phyloP scores from a whole-genome alignment of 2,113 vertebrate genomes.

The Hirundichthys speculiger region DNA sequence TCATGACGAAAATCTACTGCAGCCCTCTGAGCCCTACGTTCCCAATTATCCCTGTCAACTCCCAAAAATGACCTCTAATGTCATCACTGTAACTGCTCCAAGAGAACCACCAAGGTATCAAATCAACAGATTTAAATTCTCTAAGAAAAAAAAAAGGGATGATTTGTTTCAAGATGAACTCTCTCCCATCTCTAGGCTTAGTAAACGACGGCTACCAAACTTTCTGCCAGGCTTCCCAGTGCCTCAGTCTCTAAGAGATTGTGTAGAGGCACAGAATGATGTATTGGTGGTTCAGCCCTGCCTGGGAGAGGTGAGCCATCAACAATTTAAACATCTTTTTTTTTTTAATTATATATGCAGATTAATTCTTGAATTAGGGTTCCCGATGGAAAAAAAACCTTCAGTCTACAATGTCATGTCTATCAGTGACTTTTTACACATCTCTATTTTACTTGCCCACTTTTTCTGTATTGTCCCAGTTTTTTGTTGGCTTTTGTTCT shows the following conservation, averaged over 20 bases:
- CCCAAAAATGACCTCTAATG: conserved; percentile 9
- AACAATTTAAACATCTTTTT: too few relatives aligned
- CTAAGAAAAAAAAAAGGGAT: too few relatives aligned
- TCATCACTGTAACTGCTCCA: conserved; percentile 69
- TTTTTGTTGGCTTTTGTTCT: too few relatives aligned
- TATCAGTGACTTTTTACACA: too few relatives aligned
- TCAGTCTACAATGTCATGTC: too few relatives aligned
- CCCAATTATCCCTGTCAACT: neutral
- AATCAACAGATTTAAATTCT: neutral
- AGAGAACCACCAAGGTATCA: conserved; percentile 42
- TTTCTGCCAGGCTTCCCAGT: conserved; percentile 50
- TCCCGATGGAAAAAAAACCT: too few relatives aligned
- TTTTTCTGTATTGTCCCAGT: too few relatives aligned
- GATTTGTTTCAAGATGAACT: too few relatives aligned
- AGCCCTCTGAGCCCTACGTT: conserved; percentile 66
- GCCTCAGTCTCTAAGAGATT: conserved; percentile 63
- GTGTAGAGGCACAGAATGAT: conserved; percentile 53
- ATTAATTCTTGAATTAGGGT: too few relatives aligned
- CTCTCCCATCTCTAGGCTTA: conserved; percentile 30
- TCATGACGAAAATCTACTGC: conserved; percentile 82
- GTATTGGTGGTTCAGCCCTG: conserved; percentile 62
- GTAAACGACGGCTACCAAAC: conserved; percentile 50
- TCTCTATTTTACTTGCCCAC: too few relatives aligned
- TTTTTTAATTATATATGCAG: too few relatives aligned
- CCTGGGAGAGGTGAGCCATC: conserved; percentile 70